Base-by-base conservation (phyloP, 2,797 vertebrate species). In the Gallinago stenura region DNA sequence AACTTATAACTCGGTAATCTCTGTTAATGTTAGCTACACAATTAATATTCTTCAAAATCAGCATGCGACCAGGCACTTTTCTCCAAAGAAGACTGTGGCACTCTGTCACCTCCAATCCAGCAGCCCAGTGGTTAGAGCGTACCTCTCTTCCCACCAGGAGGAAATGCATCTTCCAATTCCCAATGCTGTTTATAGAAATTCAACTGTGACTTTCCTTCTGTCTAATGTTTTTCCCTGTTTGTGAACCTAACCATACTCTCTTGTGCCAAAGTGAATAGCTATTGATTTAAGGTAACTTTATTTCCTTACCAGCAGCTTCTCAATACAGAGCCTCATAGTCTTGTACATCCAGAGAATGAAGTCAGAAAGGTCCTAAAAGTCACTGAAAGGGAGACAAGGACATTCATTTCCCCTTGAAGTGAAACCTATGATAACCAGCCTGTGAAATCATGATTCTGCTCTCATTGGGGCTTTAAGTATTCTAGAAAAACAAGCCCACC, bases 41-140 rank as follows among this genome's bases (percentile, higher is more conserved):
- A 39, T 14, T 33, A 14, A 25, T 45, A 41, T 45, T 73, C 58
- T 77, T 25, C 37, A 76, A 73, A 66, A 72, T 57, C 20, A 71
- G 1, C 25, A 12, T 11, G 5, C 5, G 9, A 5, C 3, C 18
- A 64, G 39, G 11, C 0, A 2, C 2, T 19, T 83, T 76, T 9
- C 85, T 71, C 31, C 33, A 60, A 71, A 46, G 53, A 50, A 7
- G 2, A 20, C 14, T 35, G 45, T 22, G 25, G 16, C 26, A 60
- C 11, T 21, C 10, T 9, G 11, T 41, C 3, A 4, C 15, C 18
- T 17, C 6, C 0, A 3, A 8, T 10, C 18, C 35, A 80, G 11
- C 9, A 75, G 9, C 28, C 31, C 35, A 46, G 6, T 11, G 21
- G 16, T 35, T 57, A 58, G 24, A 39, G 1, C 43, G 26, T 70